Conservation (phyloP, 1,140 invertebrate genomes). For the Agrilus planipennis region DNA sequence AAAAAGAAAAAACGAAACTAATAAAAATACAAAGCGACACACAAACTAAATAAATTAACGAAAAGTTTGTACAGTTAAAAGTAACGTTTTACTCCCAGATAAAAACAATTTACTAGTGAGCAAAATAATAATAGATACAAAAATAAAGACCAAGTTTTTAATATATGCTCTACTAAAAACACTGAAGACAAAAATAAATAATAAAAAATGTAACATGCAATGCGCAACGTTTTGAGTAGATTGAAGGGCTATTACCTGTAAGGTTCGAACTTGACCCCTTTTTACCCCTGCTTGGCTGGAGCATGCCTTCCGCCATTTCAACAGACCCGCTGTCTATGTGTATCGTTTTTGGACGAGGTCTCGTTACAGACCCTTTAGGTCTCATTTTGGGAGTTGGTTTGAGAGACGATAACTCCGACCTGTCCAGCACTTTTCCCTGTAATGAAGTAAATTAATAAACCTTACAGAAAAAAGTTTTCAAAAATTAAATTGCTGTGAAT, state of each 20-base stretch:
- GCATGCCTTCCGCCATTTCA: slow-evolving; percentile 59
- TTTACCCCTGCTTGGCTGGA: slow-evolving; percentile 59
- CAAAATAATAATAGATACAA: too few relatives aligned
- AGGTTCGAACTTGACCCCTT: slow-evolving; percentile 73
- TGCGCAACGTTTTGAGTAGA: too few relatives aligned
- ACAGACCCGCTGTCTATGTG: slow-evolving; percentile 70
- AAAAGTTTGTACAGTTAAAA: too few relatives aligned
- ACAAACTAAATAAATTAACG: too few relatives aligned
- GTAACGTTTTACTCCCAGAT: too few relatives aligned
- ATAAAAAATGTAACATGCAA: too few relatives aligned
- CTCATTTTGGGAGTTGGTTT: slow-evolving; percentile 47
- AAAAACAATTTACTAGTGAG: too few relatives aligned
- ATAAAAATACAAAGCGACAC: slow-evolving; percentile 32
- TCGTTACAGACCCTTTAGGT: slow-evolving; percentile 40
- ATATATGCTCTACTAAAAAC: not conserved
- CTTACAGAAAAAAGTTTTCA: slow-evolving; percentile 8
- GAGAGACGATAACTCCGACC: slow-evolving; percentile 51
- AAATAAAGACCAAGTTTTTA: too few relatives aligned
- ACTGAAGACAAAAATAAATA: slow-evolving; percentile 6
- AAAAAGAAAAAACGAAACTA: slow-evolving; percentile 27
- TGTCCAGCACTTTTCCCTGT: slow-evolving; percentile 65
- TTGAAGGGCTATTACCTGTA: slow-evolving; percentile 63
- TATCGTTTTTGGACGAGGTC: slow-evolving; percentile 75
- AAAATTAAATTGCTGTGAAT: too few relatives aligned
- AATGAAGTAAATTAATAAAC: too few relatives aligned